Percentiles rank a stretch among this genome's conserved stretches.
Evolutionary conservation across 2,888 invertebrate species (phyloP).

Genomic region (Mythimna vitellina): DNA sequence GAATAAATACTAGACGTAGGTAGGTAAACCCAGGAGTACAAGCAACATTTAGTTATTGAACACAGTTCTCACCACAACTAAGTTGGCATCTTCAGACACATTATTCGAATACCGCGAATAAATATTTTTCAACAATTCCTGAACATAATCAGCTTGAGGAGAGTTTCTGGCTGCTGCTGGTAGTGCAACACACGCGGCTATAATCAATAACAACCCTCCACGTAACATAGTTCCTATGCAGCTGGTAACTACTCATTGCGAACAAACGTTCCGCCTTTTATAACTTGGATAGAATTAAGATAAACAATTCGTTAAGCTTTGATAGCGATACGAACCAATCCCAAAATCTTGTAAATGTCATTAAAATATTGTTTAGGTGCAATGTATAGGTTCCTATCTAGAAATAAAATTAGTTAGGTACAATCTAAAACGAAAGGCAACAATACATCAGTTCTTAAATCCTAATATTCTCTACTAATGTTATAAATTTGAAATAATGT

Average conservation of each 20-base stretch:
- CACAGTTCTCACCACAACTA: conserved; percentile 78
- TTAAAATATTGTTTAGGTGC: conserved; percentile 8
- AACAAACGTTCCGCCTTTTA: conserved; percentile 58
- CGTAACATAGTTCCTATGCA: conserved; percentile 55
- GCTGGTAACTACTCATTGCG: conserved; percentile 3
- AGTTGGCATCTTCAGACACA: conserved; percentile 79
- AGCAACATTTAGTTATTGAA: neutral
- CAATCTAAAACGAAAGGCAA: neutral
- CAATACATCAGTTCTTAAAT: neutral
- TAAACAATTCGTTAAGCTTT: conserved; percentile 32
- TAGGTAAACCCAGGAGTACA: neutral
- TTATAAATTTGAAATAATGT: too few relatives aligned
- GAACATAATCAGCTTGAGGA: conserved; percentile 71
- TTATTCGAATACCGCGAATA: conserved; percentile 72
- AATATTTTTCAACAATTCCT: conserved; percentile 65
- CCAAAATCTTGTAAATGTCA: conserved; percentile 22
- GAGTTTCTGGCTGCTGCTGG: conserved; percentile 64
- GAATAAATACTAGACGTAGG: neutral
- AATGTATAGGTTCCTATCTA: neutral
- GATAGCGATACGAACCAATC: conserved; percentile 28
- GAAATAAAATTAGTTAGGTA: neutral
- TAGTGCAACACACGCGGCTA: conserved; percentile 56
- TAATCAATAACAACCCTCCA: conserved; percentile 50
- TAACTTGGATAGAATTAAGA: conserved; percentile 52
- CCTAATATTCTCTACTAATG: too few relatives aligned